phyloP scores from a whole-genome alignment of 2,113 vertebrate genomes.

The Urocynchramus pylzowi region DNA sequence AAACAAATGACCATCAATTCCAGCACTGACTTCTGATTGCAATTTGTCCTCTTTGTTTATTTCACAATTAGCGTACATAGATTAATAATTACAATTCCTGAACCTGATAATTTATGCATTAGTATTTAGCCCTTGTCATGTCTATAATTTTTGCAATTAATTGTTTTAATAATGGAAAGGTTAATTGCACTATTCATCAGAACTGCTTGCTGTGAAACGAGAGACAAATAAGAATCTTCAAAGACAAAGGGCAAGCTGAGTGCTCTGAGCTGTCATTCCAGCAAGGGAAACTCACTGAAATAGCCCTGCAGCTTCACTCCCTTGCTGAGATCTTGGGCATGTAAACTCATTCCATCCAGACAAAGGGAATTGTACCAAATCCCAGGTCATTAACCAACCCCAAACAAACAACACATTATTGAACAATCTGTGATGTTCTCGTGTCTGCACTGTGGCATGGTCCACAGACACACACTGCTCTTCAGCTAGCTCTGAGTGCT shows the following conservation, averaged over 20 bases:
- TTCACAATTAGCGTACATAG: conserved; percentile 56
- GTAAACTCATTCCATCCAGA: background rate
- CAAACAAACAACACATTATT: rapidly evolving
- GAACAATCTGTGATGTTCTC: background rate
- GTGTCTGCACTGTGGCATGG: rapidly evolving
- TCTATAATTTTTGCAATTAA: conserved; percentile 76
- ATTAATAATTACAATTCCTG: conserved; percentile 75
- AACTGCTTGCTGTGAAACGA: conserved; percentile 60
- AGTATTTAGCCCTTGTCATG: conserved; percentile 71
- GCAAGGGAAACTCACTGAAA: background rate
- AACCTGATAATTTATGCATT: conserved; percentile 77
- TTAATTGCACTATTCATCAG: conserved; percentile 78
- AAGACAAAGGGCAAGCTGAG: conserved; percentile 63
- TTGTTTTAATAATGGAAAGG: conserved; percentile 76
- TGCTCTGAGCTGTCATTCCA: conserved; percentile 57
- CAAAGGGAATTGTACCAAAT: background rate
- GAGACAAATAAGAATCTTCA: conserved; percentile 67
- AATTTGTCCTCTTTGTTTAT: conserved; percentile 66
- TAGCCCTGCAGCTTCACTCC: background rate
- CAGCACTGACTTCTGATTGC: conserved; percentile 44
- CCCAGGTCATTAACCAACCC: background rate
- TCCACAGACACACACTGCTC: rapidly evolving
- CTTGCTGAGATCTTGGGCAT: background rate
- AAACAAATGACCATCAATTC: conserved; percentile 44
- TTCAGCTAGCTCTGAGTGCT: background rate